These are phyloP conservation scores for Thysanoteuthis rhombus DNA, from an alignment of 2,888 invertebrate genomes.

Conservation along the genomic window DNA sequence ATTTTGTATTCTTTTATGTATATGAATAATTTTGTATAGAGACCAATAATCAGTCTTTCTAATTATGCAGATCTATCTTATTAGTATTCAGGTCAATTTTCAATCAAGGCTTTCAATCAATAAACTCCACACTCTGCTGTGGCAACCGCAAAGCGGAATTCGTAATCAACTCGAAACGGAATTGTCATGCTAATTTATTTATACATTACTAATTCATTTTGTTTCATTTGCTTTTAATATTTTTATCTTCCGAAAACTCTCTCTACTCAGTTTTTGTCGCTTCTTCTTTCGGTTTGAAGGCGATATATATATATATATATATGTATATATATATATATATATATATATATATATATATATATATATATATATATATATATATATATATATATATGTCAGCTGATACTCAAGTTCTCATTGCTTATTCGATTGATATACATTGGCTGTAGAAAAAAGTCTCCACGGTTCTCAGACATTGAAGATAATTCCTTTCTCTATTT, in stretches of 20 bases:
- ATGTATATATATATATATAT: too few relatives aligned
- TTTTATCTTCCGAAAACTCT: background rate
- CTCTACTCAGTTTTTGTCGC: background rate
- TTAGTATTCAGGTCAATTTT: conserved; percentile 12
- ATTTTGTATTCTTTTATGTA: background rate
- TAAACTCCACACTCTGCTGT: background rate
- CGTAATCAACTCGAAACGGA: background rate
- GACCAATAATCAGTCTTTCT: background rate
- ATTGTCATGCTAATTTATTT: conserved; percentile 12
- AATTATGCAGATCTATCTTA: background rate
- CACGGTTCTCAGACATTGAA: too few relatives aligned
- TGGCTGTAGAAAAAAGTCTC: too few relatives aligned
- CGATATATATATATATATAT: too few relatives aligned
- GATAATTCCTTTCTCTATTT: too few relatives aligned
- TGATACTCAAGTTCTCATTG: background rate
- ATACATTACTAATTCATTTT: background rate
- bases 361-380: too few relatives aligned
- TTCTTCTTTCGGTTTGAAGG: background rate
- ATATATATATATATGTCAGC: too few relatives aligned
- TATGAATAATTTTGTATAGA: background rate
- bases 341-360: too few relatives aligned
- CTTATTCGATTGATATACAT: background rate
- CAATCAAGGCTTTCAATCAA: background rate
- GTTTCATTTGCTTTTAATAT: background rate
- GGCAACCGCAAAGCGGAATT: background rate